A percentile compares a stretch with the other conserved stretches of the same genome.
phyloP scores from a whole-genome alignment of 2,113 vertebrate genomes.

The Spea bombifrons region DNA sequence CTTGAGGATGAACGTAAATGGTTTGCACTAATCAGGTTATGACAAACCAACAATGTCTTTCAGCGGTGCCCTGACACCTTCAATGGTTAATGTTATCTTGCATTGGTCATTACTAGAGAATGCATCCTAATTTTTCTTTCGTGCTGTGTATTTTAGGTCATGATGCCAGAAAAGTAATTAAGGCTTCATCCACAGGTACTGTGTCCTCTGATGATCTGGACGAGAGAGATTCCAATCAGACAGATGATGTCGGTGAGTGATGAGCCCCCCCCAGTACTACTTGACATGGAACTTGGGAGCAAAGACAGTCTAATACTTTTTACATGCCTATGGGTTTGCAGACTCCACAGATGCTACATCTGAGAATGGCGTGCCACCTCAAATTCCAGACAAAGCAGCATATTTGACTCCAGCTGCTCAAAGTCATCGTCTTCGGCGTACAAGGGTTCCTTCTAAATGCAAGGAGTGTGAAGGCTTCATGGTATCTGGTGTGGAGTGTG shows the following conservation, averaged over 20 bases:
- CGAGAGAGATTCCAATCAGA: conserved; percentile 69
- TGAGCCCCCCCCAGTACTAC: background rate
- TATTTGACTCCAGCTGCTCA: conserved; percentile 72
- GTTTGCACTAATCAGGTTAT: too few relatives aligned
- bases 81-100: too few relatives aligned
- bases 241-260: conserved; percentile 64
- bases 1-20: too few relatives aligned
- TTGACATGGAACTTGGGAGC: too few relatives aligned
- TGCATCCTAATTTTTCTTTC: background rate
- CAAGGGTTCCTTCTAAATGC: conserved; percentile 84
- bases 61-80: too few relatives aligned
- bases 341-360: conserved; percentile 63
- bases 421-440: conserved; percentile 78
- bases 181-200: conserved; percentile 70
- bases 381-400: conserved; percentile 59
- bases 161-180: conserved; percentile 60
- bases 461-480: conserved; percentile 89
- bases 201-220: conserved; percentile 85
- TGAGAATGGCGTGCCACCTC: conserved; percentile 59
- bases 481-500: conserved; percentile 85
- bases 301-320: background rate
- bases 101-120: too few relatives aligned
- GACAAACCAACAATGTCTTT: too few relatives aligned
- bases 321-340: conserved; percentile 44
- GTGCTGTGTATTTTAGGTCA: conserved; percentile 49